Percentiles rank a stretch among this genome's conserved stretches.
phyloP scores from a whole-genome alignment of 2,113 vertebrate species.

The Clupea harengus region DNA sequence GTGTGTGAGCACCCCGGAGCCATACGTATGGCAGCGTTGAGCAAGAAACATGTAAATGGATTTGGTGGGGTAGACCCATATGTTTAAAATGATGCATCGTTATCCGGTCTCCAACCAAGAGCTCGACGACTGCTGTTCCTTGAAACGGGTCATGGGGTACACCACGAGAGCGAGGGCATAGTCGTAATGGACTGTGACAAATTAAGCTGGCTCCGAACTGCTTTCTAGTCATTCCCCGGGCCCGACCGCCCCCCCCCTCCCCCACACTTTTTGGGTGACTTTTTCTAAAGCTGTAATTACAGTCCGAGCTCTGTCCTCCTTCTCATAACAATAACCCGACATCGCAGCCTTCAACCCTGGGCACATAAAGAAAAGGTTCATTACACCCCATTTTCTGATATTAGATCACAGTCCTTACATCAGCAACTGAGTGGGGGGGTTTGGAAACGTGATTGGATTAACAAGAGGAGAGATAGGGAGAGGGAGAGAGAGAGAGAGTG shows the following conservation, averaged over 20 bases:
- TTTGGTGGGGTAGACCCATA: not conserved
- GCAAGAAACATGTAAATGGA: not conserved
- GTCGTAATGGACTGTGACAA: conserved; percentile 64
- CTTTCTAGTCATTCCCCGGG: not conserved
- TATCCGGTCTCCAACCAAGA: conserved; percentile 50
- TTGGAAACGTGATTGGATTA: conserved; percentile 54
- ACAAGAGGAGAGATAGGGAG: conserved; percentile 32
- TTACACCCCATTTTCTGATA: conserved; percentile 68
- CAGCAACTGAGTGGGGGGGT: conserved; percentile 50
- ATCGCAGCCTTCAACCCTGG: conserved; percentile 53
- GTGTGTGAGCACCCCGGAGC: not conserved
- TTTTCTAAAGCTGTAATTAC: conserved; percentile 53
- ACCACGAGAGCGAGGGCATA: conserved; percentile 57
- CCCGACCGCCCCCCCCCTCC: conserved; percentile 9
- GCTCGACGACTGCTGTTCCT: conserved; percentile 57
- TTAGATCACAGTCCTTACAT: conserved; percentile 65
- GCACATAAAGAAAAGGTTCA: conserved; percentile 61
- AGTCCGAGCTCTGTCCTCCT: conserved; percentile 42
- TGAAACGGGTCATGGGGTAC: conserved; percentile 63
- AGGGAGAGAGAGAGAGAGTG: too few species aligned
- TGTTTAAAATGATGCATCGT: conserved; percentile 7
- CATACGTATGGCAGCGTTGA: not conserved
- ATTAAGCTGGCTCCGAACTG: conserved; percentile 53
- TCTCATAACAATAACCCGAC: conserved; percentile 64
- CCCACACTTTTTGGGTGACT: conserved; percentile 53